These are phyloP conservation scores for Zootermopsis nevadensis DNA, from an alignment of 2,888 invertebrate genomes.

Conservation along the genomic window DNA sequence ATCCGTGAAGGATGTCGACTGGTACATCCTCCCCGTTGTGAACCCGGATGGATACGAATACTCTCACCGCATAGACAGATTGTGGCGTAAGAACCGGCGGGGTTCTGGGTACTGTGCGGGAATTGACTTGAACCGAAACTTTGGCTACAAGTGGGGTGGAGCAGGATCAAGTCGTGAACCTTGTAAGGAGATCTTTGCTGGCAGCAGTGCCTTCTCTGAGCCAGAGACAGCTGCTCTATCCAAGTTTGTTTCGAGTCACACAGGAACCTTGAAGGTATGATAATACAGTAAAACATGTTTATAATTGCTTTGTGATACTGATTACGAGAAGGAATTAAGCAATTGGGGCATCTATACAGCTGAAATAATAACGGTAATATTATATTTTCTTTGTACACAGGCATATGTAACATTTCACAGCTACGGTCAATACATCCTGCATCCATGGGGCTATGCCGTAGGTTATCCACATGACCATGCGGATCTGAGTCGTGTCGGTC, in stretches of 20 bases:
- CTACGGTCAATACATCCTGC: slow-evolving; percentile 58
- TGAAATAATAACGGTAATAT: not conserved
- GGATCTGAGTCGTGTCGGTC: slow-evolving; percentile 58
- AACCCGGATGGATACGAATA: slow-evolving; percentile 93
- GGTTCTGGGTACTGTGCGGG: slow-evolving; percentile 73
- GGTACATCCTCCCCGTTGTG: slow-evolving; percentile 78
- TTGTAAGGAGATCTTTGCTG: slow-evolving; percentile 85
- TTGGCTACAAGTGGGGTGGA: slow-evolving; percentile 88
- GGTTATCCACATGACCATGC: slow-evolving; percentile 57
- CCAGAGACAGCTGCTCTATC: slow-evolving; percentile 81
- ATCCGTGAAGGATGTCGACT: slow-evolving; percentile 67
- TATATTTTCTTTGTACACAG: slow-evolving; percentile 30
- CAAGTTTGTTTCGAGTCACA: slow-evolving; percentile 62
- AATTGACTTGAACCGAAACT: slow-evolving; percentile 88
- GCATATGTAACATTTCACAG: slow-evolving; percentile 52
- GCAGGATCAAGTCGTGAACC: slow-evolving; percentile 85
- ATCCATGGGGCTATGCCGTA: slow-evolving; percentile 62
- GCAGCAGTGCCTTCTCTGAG: slow-evolving; percentile 84
- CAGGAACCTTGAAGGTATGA: slow-evolving; percentile 58
- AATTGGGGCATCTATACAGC: no score
- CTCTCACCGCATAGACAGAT: slow-evolving; percentile 72
- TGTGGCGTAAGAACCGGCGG: slow-evolving; percentile 85
- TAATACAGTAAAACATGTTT: no score
- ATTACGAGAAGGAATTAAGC: no score
- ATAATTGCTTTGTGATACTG: no score